Percentiles rank a stretch among this genome's conserved stretches.
These are phyloP conservation scores for Lasioglossum oenotherae DNA, from an alignment of 2,888 invertebrate genomes.

Conservation along the genomic window DNA sequence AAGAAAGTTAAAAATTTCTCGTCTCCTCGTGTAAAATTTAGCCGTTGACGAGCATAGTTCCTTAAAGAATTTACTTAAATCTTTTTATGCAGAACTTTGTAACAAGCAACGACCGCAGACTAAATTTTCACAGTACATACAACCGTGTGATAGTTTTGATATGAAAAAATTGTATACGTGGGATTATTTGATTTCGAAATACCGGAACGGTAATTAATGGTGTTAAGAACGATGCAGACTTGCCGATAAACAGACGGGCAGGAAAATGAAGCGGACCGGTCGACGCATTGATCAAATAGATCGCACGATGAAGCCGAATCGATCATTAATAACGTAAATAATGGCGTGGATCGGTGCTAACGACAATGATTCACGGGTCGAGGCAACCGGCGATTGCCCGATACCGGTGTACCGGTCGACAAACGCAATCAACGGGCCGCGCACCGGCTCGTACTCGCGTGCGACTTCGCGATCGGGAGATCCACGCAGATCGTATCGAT, in stretches of 20 bases:
- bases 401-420: conserved; percentile 17
- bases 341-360: conserved; percentile 52
- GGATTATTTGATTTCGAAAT: not conserved
- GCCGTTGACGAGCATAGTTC: too few species aligned
- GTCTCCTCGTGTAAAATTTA: too few species aligned
- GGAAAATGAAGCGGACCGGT: not conserved
- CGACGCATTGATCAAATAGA: not conserved
- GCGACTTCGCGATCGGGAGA: conserved; percentile 37
- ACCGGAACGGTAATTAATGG: not conserved
- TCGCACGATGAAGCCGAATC: not conserved
- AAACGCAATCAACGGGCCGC: conserved; percentile 27
- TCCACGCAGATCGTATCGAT: conserved; percentile 34
- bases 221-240: not conserved
- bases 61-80: too few species aligned
- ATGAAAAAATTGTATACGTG: not conserved
- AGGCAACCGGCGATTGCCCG: conserved; percentile 31
- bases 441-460: conserved; percentile 21
- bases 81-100: too few species aligned
- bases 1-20: too few species aligned
- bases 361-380: conserved; percentile 59
- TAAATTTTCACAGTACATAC: too few species aligned
- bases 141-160: not conserved
- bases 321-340: conserved; percentile 44
- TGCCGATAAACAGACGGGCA: not conserved
- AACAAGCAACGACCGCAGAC: too few species aligned